Evolutionary conservation across 2,113 vertebrate genomes (phyloP).

Genomic region (Dendropsophus ebraccatus): DNA sequence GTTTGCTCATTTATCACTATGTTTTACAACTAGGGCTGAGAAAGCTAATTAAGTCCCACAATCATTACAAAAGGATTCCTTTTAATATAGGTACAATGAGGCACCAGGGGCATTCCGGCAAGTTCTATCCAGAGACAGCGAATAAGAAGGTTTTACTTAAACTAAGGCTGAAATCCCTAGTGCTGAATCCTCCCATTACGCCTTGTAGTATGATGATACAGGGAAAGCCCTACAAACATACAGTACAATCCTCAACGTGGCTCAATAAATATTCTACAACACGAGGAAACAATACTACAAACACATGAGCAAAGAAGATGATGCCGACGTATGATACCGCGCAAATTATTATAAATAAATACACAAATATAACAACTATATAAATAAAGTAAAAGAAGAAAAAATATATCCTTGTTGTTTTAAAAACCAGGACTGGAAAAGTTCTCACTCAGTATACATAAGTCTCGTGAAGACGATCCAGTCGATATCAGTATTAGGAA

Average conservation of each 20-base stretch:
- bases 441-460: too few relatives aligned
- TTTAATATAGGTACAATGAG: constrained; percentile 98
- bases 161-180: constrained; percentile 16
- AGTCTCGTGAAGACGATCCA: too few relatives aligned
- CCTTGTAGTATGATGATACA: not conserved
- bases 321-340: too few relatives aligned
- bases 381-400: too few relatives aligned
- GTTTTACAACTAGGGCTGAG: constrained; percentile 97
- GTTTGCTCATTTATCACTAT: constrained; percentile 98
- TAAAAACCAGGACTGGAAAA: too few relatives aligned
- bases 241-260: not conserved
- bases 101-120: constrained; percentile 93
- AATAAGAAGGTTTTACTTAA: constrained; percentile 76
- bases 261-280: not conserved
- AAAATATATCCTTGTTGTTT: too few relatives aligned
- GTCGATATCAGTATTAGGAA: too few relatives aligned
- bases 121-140: constrained; percentile 89
- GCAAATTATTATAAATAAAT: too few relatives aligned
- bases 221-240: not conserved
- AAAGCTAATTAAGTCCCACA: constrained; percentile 99
- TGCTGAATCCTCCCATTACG: not conserved
- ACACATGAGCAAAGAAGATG: not conserved
- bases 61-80: constrained; percentile 97
- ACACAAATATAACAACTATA: too few relatives aligned
- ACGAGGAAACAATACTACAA: not conserved